phyloP scores from a whole-genome alignment of 2,113 vertebrate species.

The Neoarius graeffei region DNA sequence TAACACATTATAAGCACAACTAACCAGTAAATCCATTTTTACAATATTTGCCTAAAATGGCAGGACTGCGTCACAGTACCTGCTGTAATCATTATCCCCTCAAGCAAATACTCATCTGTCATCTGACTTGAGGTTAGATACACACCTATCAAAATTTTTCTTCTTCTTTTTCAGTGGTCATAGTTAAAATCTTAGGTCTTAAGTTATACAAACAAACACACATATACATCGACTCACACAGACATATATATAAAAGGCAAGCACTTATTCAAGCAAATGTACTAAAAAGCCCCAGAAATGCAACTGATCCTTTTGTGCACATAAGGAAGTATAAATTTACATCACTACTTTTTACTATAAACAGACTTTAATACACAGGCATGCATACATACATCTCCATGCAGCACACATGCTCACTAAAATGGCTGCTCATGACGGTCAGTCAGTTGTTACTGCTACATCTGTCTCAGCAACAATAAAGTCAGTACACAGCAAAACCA shows the following conservation, averaged over 20 bases:
- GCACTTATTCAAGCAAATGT: neutral
- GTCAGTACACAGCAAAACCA: neutral
- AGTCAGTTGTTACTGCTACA: neutral
- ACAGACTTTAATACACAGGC: neutral
- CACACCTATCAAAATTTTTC: neutral
- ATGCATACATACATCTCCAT: neutral
- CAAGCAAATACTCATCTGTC: neutral
- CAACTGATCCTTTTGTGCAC: neutral
- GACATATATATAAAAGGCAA: neutral
- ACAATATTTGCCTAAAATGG: neutral
- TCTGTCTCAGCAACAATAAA: constrained; percentile 1
- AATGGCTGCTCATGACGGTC: constrained; percentile 28
- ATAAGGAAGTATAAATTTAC: neutral
- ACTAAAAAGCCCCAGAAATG: neutral
- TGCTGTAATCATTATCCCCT: neutral
- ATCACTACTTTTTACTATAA: neutral
- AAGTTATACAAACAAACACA: neutral
- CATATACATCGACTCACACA: neutral
- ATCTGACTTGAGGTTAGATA: neutral
- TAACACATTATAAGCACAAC: neutral
- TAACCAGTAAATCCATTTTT: neutral
- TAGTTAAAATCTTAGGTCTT: neutral
- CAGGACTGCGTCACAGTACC: neutral
- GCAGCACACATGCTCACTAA: constrained; percentile 25
- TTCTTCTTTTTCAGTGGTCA: neutral